Percentiles rank a stretch among this genome's conserved stretches.
Conservation (phyloP, 1,140 invertebrate genomes). For the Diuraphis noxia region DNA sequence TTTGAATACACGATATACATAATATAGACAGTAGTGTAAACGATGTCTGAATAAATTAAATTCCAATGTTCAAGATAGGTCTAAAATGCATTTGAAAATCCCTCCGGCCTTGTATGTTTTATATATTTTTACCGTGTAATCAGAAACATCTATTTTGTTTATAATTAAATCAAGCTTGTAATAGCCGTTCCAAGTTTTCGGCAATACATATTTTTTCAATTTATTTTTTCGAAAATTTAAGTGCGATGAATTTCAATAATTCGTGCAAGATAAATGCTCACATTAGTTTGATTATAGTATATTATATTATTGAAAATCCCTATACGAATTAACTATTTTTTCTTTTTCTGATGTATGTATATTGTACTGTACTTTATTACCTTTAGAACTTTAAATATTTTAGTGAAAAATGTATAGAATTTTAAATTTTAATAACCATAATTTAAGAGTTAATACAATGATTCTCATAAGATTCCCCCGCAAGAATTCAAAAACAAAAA, state of each 20-base stretch:
- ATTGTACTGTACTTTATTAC: neutral
- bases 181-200: neutral
- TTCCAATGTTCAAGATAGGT: neutral
- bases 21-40: neutral
- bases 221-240: neutral
- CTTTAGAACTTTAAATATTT: no score
- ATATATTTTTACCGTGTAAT: neutral
- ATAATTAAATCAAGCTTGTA: neutral
- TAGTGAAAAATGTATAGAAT: no score
- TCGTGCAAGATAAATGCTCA: neutral
- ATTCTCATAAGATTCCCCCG: no score
- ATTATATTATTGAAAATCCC: neutral
- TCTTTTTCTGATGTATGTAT: no score
- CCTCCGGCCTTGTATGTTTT: neutral
- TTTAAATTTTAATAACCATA: no score
- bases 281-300: no score
- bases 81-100: neutral
- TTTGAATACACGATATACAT: neutral
- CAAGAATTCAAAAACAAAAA: no score
- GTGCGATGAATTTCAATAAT: neutral
- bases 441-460: no score
- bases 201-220: neutral
- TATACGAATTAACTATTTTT: neutral
- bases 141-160: neutral
- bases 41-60: neutral